Percentiles rank a stretch among this genome's conserved stretches.
These are phyloP conservation scores for Heloderma charlesbogerti DNA, from an alignment of 2,113 vertebrate genomes.

Conservation along the genomic window DNA sequence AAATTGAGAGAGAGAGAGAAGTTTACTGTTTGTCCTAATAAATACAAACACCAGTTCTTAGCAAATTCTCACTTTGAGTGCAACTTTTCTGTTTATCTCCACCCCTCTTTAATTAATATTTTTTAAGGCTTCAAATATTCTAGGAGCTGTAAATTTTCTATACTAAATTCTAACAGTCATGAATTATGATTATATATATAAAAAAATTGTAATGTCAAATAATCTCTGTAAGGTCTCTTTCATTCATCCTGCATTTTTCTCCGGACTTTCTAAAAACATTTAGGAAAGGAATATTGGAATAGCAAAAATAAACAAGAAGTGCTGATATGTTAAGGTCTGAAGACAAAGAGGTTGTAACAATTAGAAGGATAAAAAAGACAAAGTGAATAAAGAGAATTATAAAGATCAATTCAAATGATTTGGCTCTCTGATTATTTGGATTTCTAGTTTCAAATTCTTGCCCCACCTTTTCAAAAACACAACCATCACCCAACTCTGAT, in stretches of 20 bases:
- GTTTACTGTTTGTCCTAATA: neutral
- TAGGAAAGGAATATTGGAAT: no score
- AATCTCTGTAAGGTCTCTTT: neutral
- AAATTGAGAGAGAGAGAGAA: neutral
- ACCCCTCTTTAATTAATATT: neutral
- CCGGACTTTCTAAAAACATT: neutral
- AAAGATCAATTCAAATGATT: neutral
- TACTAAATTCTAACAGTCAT: neutral
- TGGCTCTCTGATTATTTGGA: conserved; percentile 36
- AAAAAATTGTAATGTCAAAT: neutral
- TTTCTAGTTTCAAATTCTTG: conserved; percentile 51
- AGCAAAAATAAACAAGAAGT: neutral
- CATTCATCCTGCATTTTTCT: neutral
- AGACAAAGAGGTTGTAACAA: neutral
- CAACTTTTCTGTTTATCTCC: neutral
- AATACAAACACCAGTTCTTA: neutral
- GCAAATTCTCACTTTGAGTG: neutral
- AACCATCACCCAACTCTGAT: neutral
- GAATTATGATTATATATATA: neutral
- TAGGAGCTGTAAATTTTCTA: neutral
- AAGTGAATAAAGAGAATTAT: no score
- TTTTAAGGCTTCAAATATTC: neutral
- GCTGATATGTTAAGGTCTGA: neutral
- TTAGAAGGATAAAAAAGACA: neutral
- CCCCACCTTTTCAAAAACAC: conserved; percentile 26